Percentiles rank a stretch among this genome's conserved stretches.
Evolutionary conservation across 2,888 invertebrate genomes (phyloP).

Genomic region (Endotricha flammealis): DNA sequence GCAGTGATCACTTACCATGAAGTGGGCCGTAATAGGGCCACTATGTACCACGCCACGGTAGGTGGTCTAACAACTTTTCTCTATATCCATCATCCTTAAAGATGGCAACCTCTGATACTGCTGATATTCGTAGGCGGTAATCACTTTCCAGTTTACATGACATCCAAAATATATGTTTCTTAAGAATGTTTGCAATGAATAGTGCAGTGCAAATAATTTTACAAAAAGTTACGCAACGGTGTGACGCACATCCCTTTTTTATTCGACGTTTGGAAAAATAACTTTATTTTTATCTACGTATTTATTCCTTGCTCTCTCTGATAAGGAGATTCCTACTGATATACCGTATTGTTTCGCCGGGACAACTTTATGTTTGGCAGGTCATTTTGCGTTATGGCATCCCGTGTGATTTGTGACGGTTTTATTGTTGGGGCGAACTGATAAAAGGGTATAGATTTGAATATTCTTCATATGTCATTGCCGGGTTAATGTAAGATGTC

Average conservation of each 20-base stretch:
- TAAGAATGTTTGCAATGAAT: too few species aligned
- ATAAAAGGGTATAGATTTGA: neutral
- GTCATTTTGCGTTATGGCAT: slow-evolving; percentile 34
- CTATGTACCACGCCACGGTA: too few species aligned
- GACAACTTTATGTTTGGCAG: slow-evolving; percentile 40
- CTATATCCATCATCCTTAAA: too few species aligned
- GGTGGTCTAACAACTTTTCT: too few species aligned
- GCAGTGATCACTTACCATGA: too few species aligned
- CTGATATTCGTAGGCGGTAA: too few species aligned
- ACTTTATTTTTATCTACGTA: slow-evolving; percentile 68
- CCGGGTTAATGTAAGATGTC: too few species aligned
- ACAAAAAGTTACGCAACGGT: slow-evolving; percentile 31
- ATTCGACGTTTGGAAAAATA: slow-evolving; percentile 66
- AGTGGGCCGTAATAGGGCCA: too few species aligned
- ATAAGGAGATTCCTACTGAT: slow-evolving; percentile 55
- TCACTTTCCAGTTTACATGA: too few species aligned
- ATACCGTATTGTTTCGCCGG: slow-evolving; percentile 40
- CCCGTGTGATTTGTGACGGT: slow-evolving; percentile 27
- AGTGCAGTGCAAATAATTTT: neutral
- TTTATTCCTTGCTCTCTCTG: slow-evolving; percentile 56
- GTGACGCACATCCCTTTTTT: slow-evolving; percentile 34
- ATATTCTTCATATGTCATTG: too few species aligned
- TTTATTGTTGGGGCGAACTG: slow-evolving; percentile 1
- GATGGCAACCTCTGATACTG: too few species aligned
- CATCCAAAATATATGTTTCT: too few species aligned